Evolutionary conservation across 2,888 invertebrate species (phyloP).

Genomic region (Leptinotarsa tumamoca): DNA sequence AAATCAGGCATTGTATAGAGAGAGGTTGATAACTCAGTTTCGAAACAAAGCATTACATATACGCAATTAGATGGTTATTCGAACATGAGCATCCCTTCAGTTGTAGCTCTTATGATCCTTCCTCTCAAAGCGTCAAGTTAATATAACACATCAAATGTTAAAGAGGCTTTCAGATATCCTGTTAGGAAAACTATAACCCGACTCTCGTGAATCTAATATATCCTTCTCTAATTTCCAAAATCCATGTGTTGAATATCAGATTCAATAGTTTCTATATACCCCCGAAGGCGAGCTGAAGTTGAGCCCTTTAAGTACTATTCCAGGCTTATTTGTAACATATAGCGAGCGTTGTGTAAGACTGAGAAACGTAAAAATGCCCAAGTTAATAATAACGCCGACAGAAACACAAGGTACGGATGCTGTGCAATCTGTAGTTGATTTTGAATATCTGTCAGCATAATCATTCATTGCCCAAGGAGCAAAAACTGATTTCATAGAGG

Average conservation of each 20-base stretch:
- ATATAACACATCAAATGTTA: slow-evolving; percentile 11
- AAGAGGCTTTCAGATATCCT: slow-evolving; percentile 10
- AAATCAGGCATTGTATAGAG: too few relatives aligned
- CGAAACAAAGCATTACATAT: neutral
- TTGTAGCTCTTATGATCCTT: neutral
- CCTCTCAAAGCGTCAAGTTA: slow-evolving; percentile 13
- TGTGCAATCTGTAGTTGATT: too few relatives aligned
- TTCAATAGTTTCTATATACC: slow-evolving; percentile 1
- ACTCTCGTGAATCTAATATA: neutral
- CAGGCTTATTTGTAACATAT: neutral
- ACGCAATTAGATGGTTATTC: slow-evolving; percentile 3
- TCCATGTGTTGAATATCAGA: slow-evolving; percentile 15
- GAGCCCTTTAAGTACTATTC: neutral
- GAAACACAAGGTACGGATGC: too few relatives aligned
- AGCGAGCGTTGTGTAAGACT: neutral
- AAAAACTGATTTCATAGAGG: too few relatives aligned
- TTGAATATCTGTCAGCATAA: too few relatives aligned
- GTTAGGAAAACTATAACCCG: slow-evolving; percentile 16
- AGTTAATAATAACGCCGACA: too few relatives aligned
- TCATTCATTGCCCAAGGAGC: too few relatives aligned
- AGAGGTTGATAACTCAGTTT: too few relatives aligned
- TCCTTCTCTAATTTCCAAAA: slow-evolving; percentile 8
- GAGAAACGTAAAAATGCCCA: too few relatives aligned
- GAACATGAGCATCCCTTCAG: slow-evolving; percentile 10
- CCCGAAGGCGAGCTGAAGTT: slow-evolving; percentile 8